phyloP scores from a whole-genome alignment of 2,797 vertebrate species.

The Eupleurogrammus muticus region DNA sequence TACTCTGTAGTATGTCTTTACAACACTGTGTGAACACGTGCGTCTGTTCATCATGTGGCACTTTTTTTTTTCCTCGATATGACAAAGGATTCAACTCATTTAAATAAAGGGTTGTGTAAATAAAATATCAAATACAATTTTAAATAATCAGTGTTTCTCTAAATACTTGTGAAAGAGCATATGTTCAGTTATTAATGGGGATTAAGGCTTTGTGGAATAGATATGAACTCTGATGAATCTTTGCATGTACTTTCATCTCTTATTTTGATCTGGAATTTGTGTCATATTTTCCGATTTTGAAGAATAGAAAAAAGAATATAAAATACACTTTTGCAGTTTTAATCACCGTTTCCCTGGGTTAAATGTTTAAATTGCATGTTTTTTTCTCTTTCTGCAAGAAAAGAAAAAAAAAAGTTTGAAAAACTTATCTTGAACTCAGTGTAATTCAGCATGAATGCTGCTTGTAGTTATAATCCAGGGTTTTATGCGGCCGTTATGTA shows the following conservation, averaged over 20 bases:
- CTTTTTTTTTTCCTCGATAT: background rate
- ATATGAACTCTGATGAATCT: background rate
- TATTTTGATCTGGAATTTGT: background rate
- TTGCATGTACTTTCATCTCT: background rate
- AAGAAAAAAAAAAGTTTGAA: too few relatives aligned
- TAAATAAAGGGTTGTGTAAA: background rate
- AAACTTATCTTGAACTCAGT: too few relatives aligned
- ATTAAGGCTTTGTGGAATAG: background rate
- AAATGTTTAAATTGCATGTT: too few relatives aligned
- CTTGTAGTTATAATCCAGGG: background rate
- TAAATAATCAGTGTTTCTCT: background rate
- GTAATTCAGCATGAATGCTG: slow-evolving; percentile 1
- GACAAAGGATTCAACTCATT: background rate
- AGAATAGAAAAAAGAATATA: background rate
- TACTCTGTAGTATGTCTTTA: background rate
- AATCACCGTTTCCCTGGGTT: too few relatives aligned
- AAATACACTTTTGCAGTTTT: background rate
- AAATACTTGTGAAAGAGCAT: background rate
- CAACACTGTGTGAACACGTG: background rate
- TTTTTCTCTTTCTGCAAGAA: too few relatives aligned
- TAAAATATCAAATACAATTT: background rate
- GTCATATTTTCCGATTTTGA: background rate
- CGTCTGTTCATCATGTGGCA: background rate
- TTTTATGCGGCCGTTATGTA: slow-evolving; percentile 8
- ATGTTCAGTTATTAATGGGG: background rate